Conservation (phyloP, 1,140 invertebrate genomes). For the Musca vetustissima region DNA sequence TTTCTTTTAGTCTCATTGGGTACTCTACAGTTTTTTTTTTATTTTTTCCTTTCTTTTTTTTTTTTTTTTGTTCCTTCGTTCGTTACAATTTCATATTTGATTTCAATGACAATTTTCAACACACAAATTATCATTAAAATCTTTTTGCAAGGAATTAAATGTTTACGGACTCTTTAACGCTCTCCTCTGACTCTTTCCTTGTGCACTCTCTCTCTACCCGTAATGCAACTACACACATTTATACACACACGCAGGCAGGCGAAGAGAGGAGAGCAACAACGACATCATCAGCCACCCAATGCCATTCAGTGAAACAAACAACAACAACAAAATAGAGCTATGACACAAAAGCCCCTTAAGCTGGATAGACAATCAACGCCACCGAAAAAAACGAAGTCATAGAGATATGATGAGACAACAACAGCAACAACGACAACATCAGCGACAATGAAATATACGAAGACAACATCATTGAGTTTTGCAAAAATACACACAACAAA, state of each 20-base stretch:
- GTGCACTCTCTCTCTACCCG: neutral
- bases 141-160: neutral
- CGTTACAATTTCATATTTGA: neutral
- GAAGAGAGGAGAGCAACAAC: no score
- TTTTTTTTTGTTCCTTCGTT: constrained; percentile 15
- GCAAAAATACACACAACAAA: neutral
- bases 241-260: neutral
- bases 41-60: neutral
- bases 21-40: neutral
- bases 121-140: neutral
- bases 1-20: no score
- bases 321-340: neutral
- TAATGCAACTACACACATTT: neutral
- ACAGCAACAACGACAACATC: neutral
- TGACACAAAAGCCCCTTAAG: constrained; percentile 3
- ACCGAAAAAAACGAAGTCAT: neutral
- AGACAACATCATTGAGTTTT: neutral
- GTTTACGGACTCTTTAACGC: neutral
- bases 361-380: constrained; percentile 23
- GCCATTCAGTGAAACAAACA: neutral
- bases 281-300: no score
- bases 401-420: neutral
- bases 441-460: neutral
- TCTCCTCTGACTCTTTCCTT: neutral
- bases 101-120: no score